Conservation (phyloP, 23 tunicate genomes). For the Corella eumyota region DNA sequence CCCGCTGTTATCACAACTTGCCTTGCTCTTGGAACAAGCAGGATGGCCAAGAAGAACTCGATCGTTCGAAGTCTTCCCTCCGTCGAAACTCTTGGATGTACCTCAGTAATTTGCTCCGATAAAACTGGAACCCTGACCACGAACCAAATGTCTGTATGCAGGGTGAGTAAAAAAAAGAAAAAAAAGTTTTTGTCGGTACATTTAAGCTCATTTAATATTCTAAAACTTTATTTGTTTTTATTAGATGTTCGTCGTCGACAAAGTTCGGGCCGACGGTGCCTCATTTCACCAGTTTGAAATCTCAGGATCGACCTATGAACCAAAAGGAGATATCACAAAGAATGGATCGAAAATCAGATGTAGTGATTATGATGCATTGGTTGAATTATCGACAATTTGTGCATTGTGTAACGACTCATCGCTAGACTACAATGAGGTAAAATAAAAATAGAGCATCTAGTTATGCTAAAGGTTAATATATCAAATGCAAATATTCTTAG, state of each 20-base stretch:
- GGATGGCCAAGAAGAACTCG: constrained; percentile 99
- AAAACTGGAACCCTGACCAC: constrained; percentile 99
- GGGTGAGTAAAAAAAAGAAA: constrained; percentile 12
- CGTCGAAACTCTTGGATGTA: constrained; percentile 98
- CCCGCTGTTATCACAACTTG: constrained; percentile 99
- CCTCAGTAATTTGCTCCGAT: constrained; percentile 99
- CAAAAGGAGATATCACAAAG: constrained; percentile 77
- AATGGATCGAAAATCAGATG: constrained; percentile 66
- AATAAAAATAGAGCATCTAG: background rate
- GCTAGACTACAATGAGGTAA: constrained; percentile 87
- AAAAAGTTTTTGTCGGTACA: background rate
- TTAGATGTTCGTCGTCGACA: constrained; percentile 72
- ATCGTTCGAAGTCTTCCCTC: constrained; percentile 96
- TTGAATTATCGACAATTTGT: constrained; percentile 93
- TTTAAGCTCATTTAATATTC: background rate
- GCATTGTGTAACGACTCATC: constrained; percentile 98
- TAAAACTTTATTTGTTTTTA: background rate
- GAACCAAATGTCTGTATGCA: constrained; percentile 96
- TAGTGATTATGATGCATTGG: constrained; percentile 76
- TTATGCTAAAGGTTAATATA: too few species aligned
- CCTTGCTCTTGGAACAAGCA: constrained; percentile 95
- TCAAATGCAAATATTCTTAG: too few species aligned
- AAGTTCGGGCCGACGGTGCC: constrained; percentile 57
- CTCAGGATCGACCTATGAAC: constrained; percentile 99
- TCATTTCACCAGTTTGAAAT: constrained; percentile 67